These are phyloP conservation scores for Lingula anatina DNA, from an alignment of 2,888 invertebrate genomes.

Conservation along the genomic window DNA sequence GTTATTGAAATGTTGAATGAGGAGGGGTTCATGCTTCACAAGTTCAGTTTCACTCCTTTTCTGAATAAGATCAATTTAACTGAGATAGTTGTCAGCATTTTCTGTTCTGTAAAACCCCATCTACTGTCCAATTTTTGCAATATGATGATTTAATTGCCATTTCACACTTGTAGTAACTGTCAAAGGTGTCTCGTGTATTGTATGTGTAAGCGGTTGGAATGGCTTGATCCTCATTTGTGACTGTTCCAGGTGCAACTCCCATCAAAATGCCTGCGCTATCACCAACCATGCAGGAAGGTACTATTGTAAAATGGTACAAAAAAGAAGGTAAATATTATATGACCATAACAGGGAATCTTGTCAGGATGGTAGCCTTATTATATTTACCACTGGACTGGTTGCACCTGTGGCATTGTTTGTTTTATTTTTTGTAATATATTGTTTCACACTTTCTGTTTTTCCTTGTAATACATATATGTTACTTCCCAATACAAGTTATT, in stretches of 20 bases:
- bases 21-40: no score
- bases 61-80: no score
- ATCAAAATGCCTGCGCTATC: conserved; percentile 60
- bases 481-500: neutral
- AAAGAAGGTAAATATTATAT: conserved; percentile 53
- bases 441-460: neutral
- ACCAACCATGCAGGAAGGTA: conserved; percentile 63
- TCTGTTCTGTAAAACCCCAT: no score
- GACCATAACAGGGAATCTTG: neutral
- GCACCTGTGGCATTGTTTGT: neutral
- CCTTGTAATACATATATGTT: neutral
- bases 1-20: no score
- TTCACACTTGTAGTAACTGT: no score
- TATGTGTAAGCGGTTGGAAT: no score
- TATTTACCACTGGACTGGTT: neutral
- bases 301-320: conserved; percentile 49
- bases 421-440: neutral
- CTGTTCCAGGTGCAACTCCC: conserved; percentile 24
- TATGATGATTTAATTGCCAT: no score
- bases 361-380: neutral
- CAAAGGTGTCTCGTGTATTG: no score
- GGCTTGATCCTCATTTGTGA: no score
- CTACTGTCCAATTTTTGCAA: no score
- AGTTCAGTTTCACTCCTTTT: no score
- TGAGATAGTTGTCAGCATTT: no score